These are phyloP conservation scores for Siniperca obscura DNA, from an alignment of 2,797 vertebrate species.

Conservation along the genomic window DNA sequence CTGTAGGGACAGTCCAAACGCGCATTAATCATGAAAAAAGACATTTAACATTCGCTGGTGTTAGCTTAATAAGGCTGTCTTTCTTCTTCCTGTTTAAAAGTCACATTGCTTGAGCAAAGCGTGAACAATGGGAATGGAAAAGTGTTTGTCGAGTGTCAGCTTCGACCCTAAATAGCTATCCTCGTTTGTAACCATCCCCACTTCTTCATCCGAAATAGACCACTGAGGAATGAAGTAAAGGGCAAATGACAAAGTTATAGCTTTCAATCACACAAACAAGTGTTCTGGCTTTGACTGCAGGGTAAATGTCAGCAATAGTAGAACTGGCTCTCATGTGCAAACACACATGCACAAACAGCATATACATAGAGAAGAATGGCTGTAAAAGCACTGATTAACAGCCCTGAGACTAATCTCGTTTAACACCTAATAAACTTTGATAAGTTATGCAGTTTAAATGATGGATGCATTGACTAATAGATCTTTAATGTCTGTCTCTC, in stretches of 20 bases:
- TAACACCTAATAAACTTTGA: slow-evolving; percentile 45
- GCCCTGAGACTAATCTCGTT: slow-evolving; percentile 14
- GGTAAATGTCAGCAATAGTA: slow-evolving; percentile 17
- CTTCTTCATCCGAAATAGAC: slow-evolving; percentile 77
- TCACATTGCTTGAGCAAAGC: slow-evolving; percentile 30
- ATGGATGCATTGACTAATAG: background rate
- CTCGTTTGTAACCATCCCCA: slow-evolving; percentile 52
- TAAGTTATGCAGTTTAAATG: slow-evolving; percentile 14
- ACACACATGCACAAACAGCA: slow-evolving; percentile 5
- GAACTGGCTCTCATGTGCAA: background rate
- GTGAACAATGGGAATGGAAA: slow-evolving; percentile 68
- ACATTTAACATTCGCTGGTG: background rate
- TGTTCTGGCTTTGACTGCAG: slow-evolving; percentile 35
- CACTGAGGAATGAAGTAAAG: slow-evolving; percentile 71
- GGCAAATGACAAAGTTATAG: slow-evolving; percentile 77
- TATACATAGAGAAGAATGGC: background rate
- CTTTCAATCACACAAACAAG: slow-evolving; percentile 66
- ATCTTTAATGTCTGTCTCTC: slow-evolving; percentile 39
- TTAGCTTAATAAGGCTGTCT: background rate
- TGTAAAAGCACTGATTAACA: slow-evolving; percentile 40
- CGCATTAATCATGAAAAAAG: background rate
- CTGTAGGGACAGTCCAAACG: background rate
- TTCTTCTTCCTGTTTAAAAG: background rate
- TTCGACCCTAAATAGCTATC: slow-evolving; percentile 72
- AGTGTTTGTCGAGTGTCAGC: slow-evolving; percentile 64